Base-by-base conservation (phyloP, 2,113 vertebrate genomes). In the Oryzias curvinotus region DNA sequence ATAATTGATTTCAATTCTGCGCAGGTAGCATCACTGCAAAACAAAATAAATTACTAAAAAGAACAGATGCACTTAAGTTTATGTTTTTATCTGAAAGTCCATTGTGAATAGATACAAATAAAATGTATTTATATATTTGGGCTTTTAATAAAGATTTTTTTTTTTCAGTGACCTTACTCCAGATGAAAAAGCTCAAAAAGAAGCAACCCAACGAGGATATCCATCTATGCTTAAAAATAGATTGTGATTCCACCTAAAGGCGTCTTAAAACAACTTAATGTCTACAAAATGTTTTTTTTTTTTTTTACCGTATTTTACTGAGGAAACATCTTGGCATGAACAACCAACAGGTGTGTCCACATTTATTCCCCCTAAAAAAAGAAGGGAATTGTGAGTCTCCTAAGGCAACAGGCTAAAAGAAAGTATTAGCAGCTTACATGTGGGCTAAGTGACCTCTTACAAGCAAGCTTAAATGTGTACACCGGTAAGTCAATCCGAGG, bases 331-430 rank as follows among this genome's bases (percentile, higher is more conserved):
- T 16, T 28, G 16, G 47, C 5, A 18, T 41, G 28, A 50, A 28
- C 23, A 26, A 61, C 45, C 21, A 30, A 36, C 46, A 36, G 19
- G 26, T 15, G 28, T 49, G n/a, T 47, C 45, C 14, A 45, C 28
- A 59, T 28, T 18, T 46, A 60, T 60, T 60, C 25, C 18, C 48
- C 45, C 36, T 18, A 48, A 48, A 48, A 48, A 60, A 60, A 43
- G 48, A 49, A 48, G 10, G 17, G 45, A 60, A 48, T 21, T 7
- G 43, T 21, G 57, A 58, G 43, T 60, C 57, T 28, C 57, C 57
- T 49, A 26, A 58, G 56, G 56, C 56, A 36, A 49, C 3, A 18
- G 47, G 57, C 26, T 60, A 46, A 28, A 60, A 28, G 45, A 36
- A 60, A 48, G 57, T 42, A 18, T n/a, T 21, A n/a, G 58, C 13